Base-by-base conservation (phyloP, 2,797 vertebrate genomes). In the Acomys russatus region DNA sequence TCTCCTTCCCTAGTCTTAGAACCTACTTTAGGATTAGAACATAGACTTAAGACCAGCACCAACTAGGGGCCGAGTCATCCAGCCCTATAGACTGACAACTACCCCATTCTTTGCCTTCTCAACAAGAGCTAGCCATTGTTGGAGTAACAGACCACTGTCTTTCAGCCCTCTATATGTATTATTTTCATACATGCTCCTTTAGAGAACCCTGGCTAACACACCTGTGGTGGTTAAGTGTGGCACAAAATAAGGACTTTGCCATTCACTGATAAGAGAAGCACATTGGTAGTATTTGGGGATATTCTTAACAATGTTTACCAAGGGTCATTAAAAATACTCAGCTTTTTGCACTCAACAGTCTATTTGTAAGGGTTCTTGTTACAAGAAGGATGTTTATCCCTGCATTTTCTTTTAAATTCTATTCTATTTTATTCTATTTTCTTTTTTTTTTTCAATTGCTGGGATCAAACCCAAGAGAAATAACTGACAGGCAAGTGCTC, bases 321-420 rank as follows among this genome's bases (percentile, higher is more conserved):
- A 82, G 22, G 22, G 61, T 73, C 33, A 28, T 83, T 76, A 64
- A 94, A 95, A 89, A 84, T 64, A 3, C 49, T 78, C 44, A 83
- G 64, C 64, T 51, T n/a, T 1, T 76, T 35, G 54, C 25, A 84
- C 8, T 20, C 77, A 80, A n/a, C 71, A 56, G 90, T 90, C 33
- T n/a, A 64, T 79, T 64, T 78, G 12, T 64, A 64, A 83, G n/a
- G n/a, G 77, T 38, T 76, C 70, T 80, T 64, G 74, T 2, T 73
- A 78, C 7, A 64, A 85, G 76, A 77, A 77, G 6, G 25, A 68
- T 71, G 17, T n/a, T 83, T 77, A 63, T 74, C 12, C 92, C 54
- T 73, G n/a, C 10, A 61, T 78, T 14, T 30, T 76, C 73, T 25
- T 63, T 64, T 59, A 70, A 68, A 85, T 70, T 70, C n/a, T 6